Evolutionary conservation across 2,113 vertebrate genomes (phyloP).

Genomic region (Phylloscopus trochilus): DNA sequence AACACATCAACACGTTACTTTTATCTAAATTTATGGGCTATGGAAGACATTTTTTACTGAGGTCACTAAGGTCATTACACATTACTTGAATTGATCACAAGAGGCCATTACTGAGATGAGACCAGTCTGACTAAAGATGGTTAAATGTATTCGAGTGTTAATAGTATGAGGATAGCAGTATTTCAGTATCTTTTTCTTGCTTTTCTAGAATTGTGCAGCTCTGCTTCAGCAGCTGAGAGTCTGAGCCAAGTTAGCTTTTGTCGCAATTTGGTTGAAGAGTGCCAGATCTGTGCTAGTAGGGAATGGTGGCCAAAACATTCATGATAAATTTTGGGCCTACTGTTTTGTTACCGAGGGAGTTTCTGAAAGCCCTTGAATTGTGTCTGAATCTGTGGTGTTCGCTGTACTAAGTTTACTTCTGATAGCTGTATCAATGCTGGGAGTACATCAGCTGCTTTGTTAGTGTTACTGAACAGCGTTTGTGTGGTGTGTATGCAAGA

Average conservation of each 20-base stretch:
- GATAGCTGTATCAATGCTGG: background rate
- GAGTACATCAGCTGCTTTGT: background rate
- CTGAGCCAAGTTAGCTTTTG: background rate
- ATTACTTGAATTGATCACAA: background rate
- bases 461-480: fast-evolving
- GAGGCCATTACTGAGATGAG: background rate
- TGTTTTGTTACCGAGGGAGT: background rate
- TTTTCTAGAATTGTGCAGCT: background rate
- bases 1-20: background rate
- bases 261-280: background rate
- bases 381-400: background rate
- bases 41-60: background rate
- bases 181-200: background rate
- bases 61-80: background rate
- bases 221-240: background rate
- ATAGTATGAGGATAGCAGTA: background rate
- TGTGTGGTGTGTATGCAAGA: background rate
- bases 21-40: background rate
- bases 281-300: background rate
- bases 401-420: background rate
- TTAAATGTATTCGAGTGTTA: background rate
- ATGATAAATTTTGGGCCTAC: background rate
- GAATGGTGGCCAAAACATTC: background rate
- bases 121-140: background rate
- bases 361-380: background rate